Evolutionary conservation across 2,888 invertebrate species (phyloP).

Genomic region (Matsumyia berberina): DNA sequence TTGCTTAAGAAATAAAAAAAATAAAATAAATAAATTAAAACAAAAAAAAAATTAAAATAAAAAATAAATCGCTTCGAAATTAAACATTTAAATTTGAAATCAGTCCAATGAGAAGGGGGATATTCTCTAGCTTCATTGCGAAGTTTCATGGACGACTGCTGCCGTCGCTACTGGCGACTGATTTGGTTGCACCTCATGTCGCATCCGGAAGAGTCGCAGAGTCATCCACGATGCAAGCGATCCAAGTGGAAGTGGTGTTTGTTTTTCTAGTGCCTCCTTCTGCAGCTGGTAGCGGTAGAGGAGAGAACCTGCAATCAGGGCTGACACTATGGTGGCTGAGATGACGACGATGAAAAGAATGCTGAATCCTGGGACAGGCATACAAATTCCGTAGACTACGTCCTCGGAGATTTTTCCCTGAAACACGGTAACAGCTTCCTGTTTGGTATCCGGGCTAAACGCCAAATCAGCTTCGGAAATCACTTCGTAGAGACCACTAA

Average conservation of each 20-base stretch:
- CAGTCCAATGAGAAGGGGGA: slow-evolving; percentile 62
- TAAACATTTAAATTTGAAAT: slow-evolving; percentile 57
- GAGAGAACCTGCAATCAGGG: slow-evolving; percentile 92
- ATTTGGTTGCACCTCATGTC: slow-evolving; percentile 81
- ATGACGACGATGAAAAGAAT: slow-evolving; percentile 94
- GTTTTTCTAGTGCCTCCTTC: slow-evolving; percentile 87
- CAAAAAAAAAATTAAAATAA: slow-evolving; percentile 45
- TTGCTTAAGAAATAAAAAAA: slow-evolving; percentile 41
- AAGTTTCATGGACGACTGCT: slow-evolving; percentile 67
- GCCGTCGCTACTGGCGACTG: slow-evolving; percentile 78
- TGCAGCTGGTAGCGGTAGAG: slow-evolving; percentile 92
- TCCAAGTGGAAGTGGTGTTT: slow-evolving; percentile 86
- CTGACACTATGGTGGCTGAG: slow-evolving; percentile 94
- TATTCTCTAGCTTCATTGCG: slow-evolving; percentile 73
- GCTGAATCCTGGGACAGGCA: slow-evolving; percentile 95
- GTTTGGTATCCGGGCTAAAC: slow-evolving; percentile 92
- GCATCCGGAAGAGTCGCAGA: slow-evolving; percentile 87
- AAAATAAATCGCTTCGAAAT: slow-evolving; percentile 32
- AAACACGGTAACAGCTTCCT: slow-evolving; percentile 93
- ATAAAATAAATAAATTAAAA: slow-evolving; percentile 36
- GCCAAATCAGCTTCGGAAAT: slow-evolving; percentile 96
- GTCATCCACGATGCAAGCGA: slow-evolving; percentile 91
- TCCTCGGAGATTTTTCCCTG: slow-evolving; percentile 95
- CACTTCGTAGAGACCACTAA: slow-evolving; percentile 94
- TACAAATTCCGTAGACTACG: slow-evolving; percentile 95